phyloP scores from a whole-genome alignment of 64 coral and sea anemone genomes.

The Cladopsammia gracilis region DNA sequence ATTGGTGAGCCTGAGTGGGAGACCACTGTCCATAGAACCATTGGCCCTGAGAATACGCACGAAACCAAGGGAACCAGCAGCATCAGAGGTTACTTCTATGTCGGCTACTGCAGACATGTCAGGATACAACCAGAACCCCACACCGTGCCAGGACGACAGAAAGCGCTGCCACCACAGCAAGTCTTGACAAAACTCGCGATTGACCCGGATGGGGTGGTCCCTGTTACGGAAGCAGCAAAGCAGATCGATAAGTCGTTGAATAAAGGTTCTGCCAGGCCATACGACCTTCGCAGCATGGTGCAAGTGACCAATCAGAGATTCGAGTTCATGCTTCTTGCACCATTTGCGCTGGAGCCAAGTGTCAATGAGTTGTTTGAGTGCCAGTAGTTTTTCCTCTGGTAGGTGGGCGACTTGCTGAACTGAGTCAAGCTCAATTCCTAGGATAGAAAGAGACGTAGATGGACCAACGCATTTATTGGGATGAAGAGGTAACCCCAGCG shows the following conservation, averaged over 20 bases:
- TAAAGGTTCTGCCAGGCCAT: conserved; percentile 8
- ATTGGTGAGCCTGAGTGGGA: too few relatives aligned
- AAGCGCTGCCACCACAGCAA: too few relatives aligned
- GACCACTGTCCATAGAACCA: background rate
- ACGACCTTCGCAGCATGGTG: conserved; percentile 55
- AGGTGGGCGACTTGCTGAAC: background rate
- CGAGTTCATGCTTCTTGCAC: background rate
- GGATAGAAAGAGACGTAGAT: background rate
- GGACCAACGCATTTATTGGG: conserved; percentile 61
- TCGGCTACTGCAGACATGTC: background rate
- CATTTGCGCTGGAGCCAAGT: background rate
- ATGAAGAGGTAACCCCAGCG: too few relatives aligned
- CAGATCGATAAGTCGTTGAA: conserved; percentile 29
- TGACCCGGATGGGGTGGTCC: conserved; percentile 8
- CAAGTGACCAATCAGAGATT: conserved; percentile 45
- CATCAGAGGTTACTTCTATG: too few relatives aligned
- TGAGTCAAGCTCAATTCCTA: conserved; percentile 46
- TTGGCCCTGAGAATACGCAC: background rate
- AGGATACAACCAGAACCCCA: conserved; percentile 29
- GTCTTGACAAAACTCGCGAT: background rate
- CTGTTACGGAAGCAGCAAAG: background rate
- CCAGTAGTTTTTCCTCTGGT: background rate
- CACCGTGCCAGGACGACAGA: too few relatives aligned
- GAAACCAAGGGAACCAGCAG: conserved; percentile 17
- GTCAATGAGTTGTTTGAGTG: background rate